These are phyloP conservation scores for Psylliodes chrysocephalus DNA, from an alignment of 2,888 invertebrate genomes.

Conservation along the genomic window DNA sequence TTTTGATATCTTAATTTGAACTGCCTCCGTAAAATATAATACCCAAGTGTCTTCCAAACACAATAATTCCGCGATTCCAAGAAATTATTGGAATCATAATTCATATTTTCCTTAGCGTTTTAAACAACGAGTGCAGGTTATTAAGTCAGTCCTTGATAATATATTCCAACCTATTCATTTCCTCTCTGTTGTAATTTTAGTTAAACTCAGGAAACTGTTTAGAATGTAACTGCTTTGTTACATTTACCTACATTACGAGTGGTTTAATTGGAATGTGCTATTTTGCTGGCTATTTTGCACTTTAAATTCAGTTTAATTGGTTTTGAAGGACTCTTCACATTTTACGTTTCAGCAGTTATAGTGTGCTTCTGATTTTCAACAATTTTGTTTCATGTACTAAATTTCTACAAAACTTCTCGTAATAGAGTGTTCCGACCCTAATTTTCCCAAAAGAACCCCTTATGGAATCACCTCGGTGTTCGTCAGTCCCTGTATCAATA, in stretches of 20 bases:
- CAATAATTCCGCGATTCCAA: background rate
- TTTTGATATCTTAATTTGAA: no score
- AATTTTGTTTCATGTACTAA: no score
- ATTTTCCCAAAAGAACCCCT: no score
- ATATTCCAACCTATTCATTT: slow-evolving; percentile 7
- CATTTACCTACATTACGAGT: slow-evolving; percentile 8
- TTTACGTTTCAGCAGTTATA: background rate
- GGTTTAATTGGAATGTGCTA: background rate
- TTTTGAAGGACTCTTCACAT: background rate
- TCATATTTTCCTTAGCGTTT: background rate
- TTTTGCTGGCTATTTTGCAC: background rate
- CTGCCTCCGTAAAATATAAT: no score
- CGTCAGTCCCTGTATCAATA: no score
- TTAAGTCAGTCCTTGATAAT: slow-evolving; percentile 6
- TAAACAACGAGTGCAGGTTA: slow-evolving; percentile 3
- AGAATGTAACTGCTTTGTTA: slow-evolving; percentile 7
- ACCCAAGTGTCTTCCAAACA: no score
- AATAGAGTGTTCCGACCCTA: no score
- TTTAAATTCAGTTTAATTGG: background rate
- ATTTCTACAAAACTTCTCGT: no score
- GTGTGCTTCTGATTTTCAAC: no score
- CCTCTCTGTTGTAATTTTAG: slow-evolving; percentile 2
- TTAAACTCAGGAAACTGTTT: slow-evolving; percentile 17
- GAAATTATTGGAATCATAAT: background rate
- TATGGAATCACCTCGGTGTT: no score